Percentiles rank a stretch among this genome's conserved stretches.
Conservation (phyloP, 2,797 vertebrate species). For the Rhinogobio ventralis region DNA sequence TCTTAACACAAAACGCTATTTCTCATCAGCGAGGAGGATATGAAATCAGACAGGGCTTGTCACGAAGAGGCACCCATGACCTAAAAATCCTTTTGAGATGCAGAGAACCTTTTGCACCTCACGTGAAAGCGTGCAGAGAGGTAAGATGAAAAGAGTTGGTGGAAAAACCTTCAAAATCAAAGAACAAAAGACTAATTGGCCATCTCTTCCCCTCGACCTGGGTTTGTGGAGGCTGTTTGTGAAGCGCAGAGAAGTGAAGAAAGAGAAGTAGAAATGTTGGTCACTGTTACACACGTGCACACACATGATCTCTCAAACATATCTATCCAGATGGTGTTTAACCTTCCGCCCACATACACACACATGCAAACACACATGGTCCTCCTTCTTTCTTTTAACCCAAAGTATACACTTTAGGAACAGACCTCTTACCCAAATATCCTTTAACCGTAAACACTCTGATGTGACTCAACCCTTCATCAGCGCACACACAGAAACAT, state of each 20-base stretch:
- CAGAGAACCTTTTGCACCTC: constrained; percentile 21
- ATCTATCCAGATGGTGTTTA: constrained; percentile 47
- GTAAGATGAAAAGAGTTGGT: constrained; percentile 33
- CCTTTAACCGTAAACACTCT: constrained; percentile 27
- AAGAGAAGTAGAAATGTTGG: constrained; percentile 59
- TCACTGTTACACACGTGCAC: constrained; percentile 58
- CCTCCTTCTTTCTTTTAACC: constrained; percentile 65
- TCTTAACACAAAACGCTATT: constrained; percentile 28
- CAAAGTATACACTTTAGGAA: constrained; percentile 29
- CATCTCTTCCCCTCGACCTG: constrained; percentile 38
- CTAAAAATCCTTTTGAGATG: constrained; percentile 25
- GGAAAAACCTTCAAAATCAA: constrained; percentile 29
- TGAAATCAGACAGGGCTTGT: constrained; percentile 45
- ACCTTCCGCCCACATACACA: constrained; percentile 54
- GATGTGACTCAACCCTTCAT: constrained; percentile 16
- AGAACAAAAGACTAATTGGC: constrained; percentile 45
- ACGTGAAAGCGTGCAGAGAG: constrained; percentile 31
- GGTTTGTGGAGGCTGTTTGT: constrained; percentile 32
- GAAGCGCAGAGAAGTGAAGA: constrained; percentile 59
- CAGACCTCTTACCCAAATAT: constrained; percentile 41
- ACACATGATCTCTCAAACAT: constrained; percentile 27
- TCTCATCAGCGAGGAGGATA: constrained; percentile 16
- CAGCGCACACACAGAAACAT: constrained; percentile 15
- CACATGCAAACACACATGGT: constrained; percentile 19
- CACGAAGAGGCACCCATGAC: constrained; percentile 29